Conservation (phyloP, 2,888 invertebrate genomes). For the Drosophila borealis region DNA sequence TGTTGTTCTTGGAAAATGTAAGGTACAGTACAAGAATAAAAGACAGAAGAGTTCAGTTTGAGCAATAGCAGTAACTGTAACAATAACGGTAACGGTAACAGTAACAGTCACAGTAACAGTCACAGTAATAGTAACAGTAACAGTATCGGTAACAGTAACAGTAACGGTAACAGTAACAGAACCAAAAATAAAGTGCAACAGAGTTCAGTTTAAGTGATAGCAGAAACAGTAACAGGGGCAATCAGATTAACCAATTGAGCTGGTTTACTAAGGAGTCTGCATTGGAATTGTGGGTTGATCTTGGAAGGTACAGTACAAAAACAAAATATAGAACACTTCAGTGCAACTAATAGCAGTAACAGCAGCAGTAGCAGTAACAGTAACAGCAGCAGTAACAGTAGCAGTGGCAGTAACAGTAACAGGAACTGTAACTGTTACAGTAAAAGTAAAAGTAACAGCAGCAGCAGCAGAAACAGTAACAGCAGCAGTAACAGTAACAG, state of each 20-base stretch:
- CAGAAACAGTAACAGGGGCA: too few relatives aligned
- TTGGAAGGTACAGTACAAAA: background rate
- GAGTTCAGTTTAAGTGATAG: too few relatives aligned
- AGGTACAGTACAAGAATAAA: background rate
- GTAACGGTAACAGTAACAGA: too few relatives aligned
- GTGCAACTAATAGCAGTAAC: background rate
- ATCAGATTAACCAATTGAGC: too few relatives aligned
- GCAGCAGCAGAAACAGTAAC: too few relatives aligned
- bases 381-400: too few relatives aligned
- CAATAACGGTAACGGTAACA: background rate
- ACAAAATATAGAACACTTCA: conserved; percentile 2
- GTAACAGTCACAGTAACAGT: background rate
- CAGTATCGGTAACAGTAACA: too few relatives aligned
- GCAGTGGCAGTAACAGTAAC: too few relatives aligned
- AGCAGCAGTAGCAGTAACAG: too few relatives aligned
- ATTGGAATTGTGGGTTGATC: conserved; percentile 21
- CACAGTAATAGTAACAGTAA: background rate
- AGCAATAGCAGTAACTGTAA: background rate
- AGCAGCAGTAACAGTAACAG: too few relatives aligned
- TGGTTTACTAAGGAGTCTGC: background rate
- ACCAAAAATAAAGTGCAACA: too few relatives aligned
- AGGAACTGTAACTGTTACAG: background rate
- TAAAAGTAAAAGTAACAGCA: background rate
- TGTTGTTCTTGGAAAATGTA: conserved; percentile 16
- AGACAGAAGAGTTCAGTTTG: background rate